Base-by-base conservation (phyloP, 2,113 vertebrate species). In the Ifrita kowaldi region DNA sequence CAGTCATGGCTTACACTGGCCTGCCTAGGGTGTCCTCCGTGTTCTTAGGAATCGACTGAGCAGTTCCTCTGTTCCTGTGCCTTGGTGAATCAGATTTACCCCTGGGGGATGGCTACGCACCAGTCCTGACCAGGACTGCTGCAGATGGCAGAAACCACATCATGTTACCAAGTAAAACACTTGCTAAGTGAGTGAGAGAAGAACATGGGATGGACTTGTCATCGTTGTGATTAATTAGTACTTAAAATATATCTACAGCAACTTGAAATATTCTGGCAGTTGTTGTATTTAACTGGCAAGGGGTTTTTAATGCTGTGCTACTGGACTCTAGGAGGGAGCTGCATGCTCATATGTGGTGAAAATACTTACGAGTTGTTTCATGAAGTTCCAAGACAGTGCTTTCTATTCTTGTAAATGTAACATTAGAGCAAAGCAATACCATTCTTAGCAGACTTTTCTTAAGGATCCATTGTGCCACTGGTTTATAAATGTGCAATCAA, bases 51-150 rank as follows among this genome's bases (percentile, higher is more conserved):
- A 9, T 21, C 12, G 10, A 10, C 24, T 68, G 70, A 57, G 65
- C 39, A 71, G 55, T 18, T 23, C 74, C 19, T 69, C 13, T 59
- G 23, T 65, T 56, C 16, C 22, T n/a, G 33, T 33, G 42, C 64
- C 22, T 59, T 24, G 5, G 7, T 63, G 32, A 19, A 6, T 74
- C 37, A 10, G 14, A 28, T 55, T 60, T 46, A 21, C 35, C 33
- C 2, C 0, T 6, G 27, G 16, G 30, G 30, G 4, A 4, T 44
- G 67, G 50, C 47, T 55, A 0, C 2, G 17, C 44, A 30, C 55
- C 27, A 3, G 9, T 33, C n/a, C 56, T 44, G 37, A 71, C 52
- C 32, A 9, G 53, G 57, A 32, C 60, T 23, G 12, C 11, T 67
- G 65, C 16, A 17, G 12, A 27, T 84, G 47, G 59, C 23, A n/a